Evolutionary conservation across 2,797 vertebrate genomes (phyloP), one percentile per base, ranked within the genome.

Genomic region (Esox masquinongy): DNA sequence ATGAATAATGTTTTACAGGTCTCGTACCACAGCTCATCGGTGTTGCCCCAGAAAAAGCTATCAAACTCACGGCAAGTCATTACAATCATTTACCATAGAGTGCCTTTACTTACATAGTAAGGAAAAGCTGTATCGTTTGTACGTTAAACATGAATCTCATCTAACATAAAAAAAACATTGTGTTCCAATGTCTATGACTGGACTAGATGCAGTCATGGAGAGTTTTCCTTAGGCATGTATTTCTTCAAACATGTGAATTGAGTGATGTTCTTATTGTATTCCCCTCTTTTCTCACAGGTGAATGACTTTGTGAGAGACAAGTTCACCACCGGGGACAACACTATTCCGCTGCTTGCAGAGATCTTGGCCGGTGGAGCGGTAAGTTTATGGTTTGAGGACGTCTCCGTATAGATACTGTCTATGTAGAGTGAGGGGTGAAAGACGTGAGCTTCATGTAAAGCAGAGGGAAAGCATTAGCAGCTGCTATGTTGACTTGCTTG

Each of bases 221-320:
- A 43, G 61, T 2, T 7, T 73, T 12, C n/a, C n/a, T 59, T 39
- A 16, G 12, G 70, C 16, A 14, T 72, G 11, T 36, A 7, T 24
- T 68, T 36, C 43, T 50, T 11, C n/a, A n/a, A 34, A 74, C 34
- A 2, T 24, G 56, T 79, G 74, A 71, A 87, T 86, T 84, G 80
- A 47, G 9, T 82, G 78, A 79, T 81, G 91, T 78, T 84, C 74
- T 77, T 31, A 81, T 76, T 74, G 73, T 82, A 39, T 39, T 39
- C 5, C 47, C 14, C 47, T 76, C 78, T 75, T 90, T 91, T 90
- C 82, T 89, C 90, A 81, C 91, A 98, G 97, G 83, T 98, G 91
- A 99, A 99, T 90, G 96, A 98, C 93, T 98, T 99, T 91, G 94
- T 99, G 90, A 95, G 96, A 93, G 96, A 99, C 93, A 99, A 97